These are phyloP conservation scores for Trissolcus japonicus DNA, from an alignment of 2,888 invertebrate species.

Conservation along the genomic window DNA sequence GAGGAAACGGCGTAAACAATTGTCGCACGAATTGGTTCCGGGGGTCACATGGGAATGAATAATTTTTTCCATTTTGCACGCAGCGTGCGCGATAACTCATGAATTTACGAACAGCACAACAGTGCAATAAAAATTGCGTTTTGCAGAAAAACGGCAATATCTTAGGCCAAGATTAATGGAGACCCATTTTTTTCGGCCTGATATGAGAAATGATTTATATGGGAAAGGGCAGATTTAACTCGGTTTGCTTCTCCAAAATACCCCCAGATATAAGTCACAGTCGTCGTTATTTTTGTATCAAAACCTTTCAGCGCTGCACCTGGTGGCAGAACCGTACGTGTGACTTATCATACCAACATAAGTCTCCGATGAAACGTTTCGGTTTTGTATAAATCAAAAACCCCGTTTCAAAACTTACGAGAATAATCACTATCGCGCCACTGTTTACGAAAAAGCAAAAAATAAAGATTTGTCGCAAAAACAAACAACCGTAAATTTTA, in stretches of 20 bases:
- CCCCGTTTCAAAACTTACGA: conserved; percentile 28
- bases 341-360: conserved; percentile 52
- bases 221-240: conserved; percentile 48
- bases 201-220: conserved; percentile 55
- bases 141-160: conserved; percentile 49
- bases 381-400: conserved; percentile 49
- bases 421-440: conserved; percentile 29
- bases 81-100: conserved; percentile 38
- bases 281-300: conserved; percentile 67
- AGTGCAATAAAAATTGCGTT: conserved; percentile 52
- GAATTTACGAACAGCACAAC: conserved; percentile 35
- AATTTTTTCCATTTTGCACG: conserved; percentile 47
- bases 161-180: conserved; percentile 51
- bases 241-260: conserved; percentile 50
- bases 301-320: conserved; percentile 55
- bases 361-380: conserved; percentile 47
- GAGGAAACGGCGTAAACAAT: conserved; percentile 33
- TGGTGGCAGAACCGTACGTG: conserved; percentile 45
- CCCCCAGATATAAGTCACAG: conserved; percentile 45
- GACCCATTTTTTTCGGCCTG: conserved; percentile 48
- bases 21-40: conserved; percentile 27
- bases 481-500: too few species aligned
- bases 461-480: background rate
- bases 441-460: background rate
- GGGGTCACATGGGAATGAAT: conserved; percentile 27